Percentiles rank a stretch among this genome's conserved stretches.
Conservation (phyloP, 1,140 invertebrate genomes). For the Cydia amplana region DNA sequence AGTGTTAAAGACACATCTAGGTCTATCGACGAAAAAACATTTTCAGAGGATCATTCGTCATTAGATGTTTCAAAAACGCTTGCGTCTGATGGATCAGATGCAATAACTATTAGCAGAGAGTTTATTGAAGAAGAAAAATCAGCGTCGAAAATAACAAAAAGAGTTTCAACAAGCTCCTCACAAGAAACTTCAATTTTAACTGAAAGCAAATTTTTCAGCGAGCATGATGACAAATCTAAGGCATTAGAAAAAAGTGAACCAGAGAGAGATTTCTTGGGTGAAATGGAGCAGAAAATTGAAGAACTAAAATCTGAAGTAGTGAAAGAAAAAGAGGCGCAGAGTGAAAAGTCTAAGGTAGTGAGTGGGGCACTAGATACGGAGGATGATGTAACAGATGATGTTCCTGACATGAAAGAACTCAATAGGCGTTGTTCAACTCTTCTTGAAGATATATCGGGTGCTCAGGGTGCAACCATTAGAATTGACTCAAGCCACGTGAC, state of each 20-base stretch:
- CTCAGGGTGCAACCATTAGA: constrained; percentile 70
- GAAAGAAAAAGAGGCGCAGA: constrained; percentile 44
- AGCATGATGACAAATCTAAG: constrained; percentile 63
- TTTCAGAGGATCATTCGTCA: constrained; percentile 74
- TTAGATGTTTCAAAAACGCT: constrained; percentile 72
- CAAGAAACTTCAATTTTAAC: constrained; percentile 69
- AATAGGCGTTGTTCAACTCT: constrained; percentile 78
- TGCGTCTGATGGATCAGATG: constrained; percentile 72
- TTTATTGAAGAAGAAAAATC: constrained; percentile 69
- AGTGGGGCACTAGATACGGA: constrained; percentile 29
- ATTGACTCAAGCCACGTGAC: constrained; percentile 77
- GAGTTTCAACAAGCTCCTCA: constrained; percentile 64
- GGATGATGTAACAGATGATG: constrained; percentile 56
- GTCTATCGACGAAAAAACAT: constrained; percentile 74
- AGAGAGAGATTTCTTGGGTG: constrained; percentile 47
- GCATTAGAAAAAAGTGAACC: constrained; percentile 48
- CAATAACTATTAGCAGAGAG: constrained; percentile 64
- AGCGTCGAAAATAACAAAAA: constrained; percentile 57
- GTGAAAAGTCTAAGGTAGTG: constrained; percentile 7
- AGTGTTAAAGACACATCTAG: constrained; percentile 72
- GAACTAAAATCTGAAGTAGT: constrained; percentile 48
- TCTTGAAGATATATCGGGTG: constrained; percentile 72
- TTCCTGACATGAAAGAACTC: constrained; percentile 73
- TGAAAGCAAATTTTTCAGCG: constrained; percentile 71
- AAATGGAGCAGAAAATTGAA: constrained; percentile 49